A percentile compares a stretch with the other conserved stretches of the same genome.
Conservation (phyloP, 1,140 invertebrate genomes). For the Bombus waltoni region DNA sequence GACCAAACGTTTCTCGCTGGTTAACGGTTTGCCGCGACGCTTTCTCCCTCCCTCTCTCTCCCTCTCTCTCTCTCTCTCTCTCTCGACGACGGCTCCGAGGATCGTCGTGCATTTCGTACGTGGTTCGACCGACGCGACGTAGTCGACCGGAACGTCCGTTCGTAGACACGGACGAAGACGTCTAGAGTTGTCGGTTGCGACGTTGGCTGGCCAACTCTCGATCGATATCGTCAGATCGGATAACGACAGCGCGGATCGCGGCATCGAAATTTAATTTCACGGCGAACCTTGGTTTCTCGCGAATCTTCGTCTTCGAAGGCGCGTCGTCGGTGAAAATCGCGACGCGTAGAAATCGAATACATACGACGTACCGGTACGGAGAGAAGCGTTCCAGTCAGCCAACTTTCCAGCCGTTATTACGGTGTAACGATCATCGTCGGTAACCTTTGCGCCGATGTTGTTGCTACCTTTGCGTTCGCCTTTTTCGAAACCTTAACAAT, state of each 20-base stretch:
- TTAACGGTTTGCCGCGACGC: not conserved
- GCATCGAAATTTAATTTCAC: not conserved
- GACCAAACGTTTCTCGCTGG: not conserved
- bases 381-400: not conserved
- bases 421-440: not conserved
- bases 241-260: rapidly evolving
- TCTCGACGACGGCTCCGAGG: slow-evolving; percentile 8
- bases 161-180: not conserved
- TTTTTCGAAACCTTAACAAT: not conserved
- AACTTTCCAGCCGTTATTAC: not conserved
- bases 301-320: rapidly evolving
- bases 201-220: too few species aligned
- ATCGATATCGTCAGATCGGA: not conserved
- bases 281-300: too few species aligned
- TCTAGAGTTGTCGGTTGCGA: rapidly evolving
- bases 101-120: slow-evolving; percentile 8
- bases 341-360: not conserved
- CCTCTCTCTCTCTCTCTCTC: not conserved
- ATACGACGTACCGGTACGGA: not conserved
- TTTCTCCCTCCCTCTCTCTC: slow-evolving; percentile 20
- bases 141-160: not conserved
- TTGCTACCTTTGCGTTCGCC: not conserved
- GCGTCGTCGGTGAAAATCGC: too few species aligned
- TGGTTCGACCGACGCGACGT: slow-evolving; percentile 11
- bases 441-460: not conserved